A percentile compares a stretch with the other conserved stretches of the same genome.
Evolutionary conservation across 2,888 invertebrate species (phyloP).

Genomic region (Lasioglossum pauxillum): DNA sequence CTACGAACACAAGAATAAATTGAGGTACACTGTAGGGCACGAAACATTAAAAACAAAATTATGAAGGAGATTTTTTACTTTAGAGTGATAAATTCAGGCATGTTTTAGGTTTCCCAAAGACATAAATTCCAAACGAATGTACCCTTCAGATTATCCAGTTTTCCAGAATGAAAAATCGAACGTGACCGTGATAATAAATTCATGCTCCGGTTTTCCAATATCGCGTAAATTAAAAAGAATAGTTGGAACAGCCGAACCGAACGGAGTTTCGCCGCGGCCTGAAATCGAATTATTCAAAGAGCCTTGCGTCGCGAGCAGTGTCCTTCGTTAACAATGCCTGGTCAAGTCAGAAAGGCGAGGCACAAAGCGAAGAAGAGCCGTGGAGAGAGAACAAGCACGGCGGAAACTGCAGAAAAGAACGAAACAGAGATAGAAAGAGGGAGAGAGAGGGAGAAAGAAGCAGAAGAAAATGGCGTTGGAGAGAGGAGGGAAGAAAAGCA

Average conservation of each 20-base stretch:
- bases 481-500: constrained; percentile 12
- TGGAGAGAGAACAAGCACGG: neutral
- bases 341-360: neutral
- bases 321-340: constrained; percentile 30
- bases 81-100: too few relatives aligned
- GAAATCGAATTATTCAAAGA: constrained; percentile 35
- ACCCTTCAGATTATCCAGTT: neutral
- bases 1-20: too few relatives aligned
- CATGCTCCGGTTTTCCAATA: neutral
- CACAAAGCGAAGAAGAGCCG: neutral
- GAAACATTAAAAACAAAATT: too few relatives aligned
- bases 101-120: neutral
- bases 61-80: too few relatives aligned
- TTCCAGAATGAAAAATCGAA: neutral
- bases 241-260: neutral
- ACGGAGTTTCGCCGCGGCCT: neutral
- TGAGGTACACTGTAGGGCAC: too few relatives aligned
- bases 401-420: neutral
- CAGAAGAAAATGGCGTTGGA: neutral
- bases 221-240: neutral
- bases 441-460: neutral
- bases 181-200: neutral
- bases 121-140: neutral
- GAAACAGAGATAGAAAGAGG: neutral
- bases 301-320: constrained; percentile 1